phyloP scores from a whole-genome alignment of 2,113 vertebrate genomes.

The Crypturellus undulatus region DNA sequence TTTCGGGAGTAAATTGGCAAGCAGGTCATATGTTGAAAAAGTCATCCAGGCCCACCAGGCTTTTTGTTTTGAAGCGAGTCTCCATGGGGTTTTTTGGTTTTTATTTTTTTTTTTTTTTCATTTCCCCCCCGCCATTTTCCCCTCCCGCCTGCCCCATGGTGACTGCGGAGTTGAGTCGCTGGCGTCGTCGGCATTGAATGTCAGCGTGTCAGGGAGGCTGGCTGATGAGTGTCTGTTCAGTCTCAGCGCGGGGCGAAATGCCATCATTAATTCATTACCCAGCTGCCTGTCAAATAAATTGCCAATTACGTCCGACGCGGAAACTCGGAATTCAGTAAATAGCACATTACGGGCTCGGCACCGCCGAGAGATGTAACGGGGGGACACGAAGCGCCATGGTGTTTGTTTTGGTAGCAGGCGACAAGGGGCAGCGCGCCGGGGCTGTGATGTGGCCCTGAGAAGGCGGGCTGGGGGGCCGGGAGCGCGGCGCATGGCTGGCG shows the following conservation, averaged over 20 bases:
- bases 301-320: constrained; percentile 91
- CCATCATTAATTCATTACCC: constrained; percentile 99
- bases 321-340: constrained; percentile 97
- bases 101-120: neutral
- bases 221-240: constrained; percentile 92
- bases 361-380: constrained; percentile 88
- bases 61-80: constrained; percentile 78
- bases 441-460: constrained; percentile 84
- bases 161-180: constrained; percentile 79
- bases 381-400: constrained; percentile 78
- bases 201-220: constrained; percentile 87
- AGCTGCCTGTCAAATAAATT: constrained; percentile 99
- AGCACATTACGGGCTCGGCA: constrained; percentile 88
- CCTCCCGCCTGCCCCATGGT: constrained; percentile 73
- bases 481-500: constrained; percentile 81
- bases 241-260: constrained; percentile 96
- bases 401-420: constrained; percentile 85
- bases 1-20: constrained; percentile 88
- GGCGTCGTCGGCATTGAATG: constrained; percentile 87
- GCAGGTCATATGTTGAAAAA: constrained; percentile 87
- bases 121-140: constrained; percentile 33
- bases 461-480: constrained; percentile 79
- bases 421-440: constrained; percentile 82
- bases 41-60: constrained; percentile 86
- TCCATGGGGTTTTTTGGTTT: constrained; percentile 49